Base-by-base conservation (phyloP, 2,113 vertebrate genomes). In the Lagenorhynchus albirostris region DNA sequence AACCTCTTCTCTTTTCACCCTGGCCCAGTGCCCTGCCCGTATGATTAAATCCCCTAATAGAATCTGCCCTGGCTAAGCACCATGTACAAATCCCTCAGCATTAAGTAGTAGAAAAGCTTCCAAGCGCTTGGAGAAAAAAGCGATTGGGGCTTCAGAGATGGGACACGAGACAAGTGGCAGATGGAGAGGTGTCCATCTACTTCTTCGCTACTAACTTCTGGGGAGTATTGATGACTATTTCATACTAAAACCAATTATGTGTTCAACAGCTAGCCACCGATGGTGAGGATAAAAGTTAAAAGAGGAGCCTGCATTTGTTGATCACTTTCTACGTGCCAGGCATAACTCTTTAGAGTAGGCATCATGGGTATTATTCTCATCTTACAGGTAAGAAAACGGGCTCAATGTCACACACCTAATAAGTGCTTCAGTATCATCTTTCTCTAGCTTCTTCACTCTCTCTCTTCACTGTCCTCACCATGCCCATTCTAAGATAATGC, bases 1-100 rank as follows among this genome's bases (percentile, higher is more conserved):
- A 74, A 92, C 86, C 95, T 95, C 92, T 94, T 97, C 71, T 94
- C 91, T 95, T 63, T 86, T 97, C 81, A 44, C 63, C 71, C 85
- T 98, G 97, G 98, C 96, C 87, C 77, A 13, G 33, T 79, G 96
- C 98, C 97, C 96, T 97, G 90, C 58, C 87, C 3, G 10, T 81
- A 89, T 91, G 95, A 97, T 96, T 98, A 96, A 97, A 96, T 91
- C 68, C 55, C 88, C 81, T 96, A 94, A 97, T 60, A 90, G 81
- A 93, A 94, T 95, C 31, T 53, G 77, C 91, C 47, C 71, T 94
- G 73, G 96, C 94, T 92, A 68, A 97, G 70, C 70, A 94, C 29
- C 90, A 58, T n/a, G 21, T 63, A 79, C 81, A 96, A 89, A 94
- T 95, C 92, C 87, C 71, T 92, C 76, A 77, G 95, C 95, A 95